phyloP scores from a whole-genome alignment of 2,888 invertebrate species.

The Oscheius sp. region DNA sequence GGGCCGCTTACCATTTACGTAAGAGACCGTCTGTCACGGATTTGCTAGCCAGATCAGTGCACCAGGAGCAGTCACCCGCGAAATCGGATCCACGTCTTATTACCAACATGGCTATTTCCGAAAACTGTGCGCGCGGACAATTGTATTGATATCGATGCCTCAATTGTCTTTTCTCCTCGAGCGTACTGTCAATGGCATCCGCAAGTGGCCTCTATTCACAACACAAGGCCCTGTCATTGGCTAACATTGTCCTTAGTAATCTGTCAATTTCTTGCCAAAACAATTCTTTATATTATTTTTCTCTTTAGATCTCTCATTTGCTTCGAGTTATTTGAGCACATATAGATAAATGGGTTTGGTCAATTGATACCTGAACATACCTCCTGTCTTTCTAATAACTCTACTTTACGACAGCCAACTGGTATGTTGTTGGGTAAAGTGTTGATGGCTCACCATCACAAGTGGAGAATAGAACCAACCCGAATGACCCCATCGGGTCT shows the following conservation, averaged over 20 bases:
- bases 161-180: constrained; percentile 20
- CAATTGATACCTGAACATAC: too few relatives aligned
- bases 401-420: background rate
- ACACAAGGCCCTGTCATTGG: constrained; percentile 23
- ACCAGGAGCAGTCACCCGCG: constrained; percentile 19
- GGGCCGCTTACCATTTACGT: constrained; percentile 18
- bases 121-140: constrained; percentile 13
- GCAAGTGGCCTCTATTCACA: constrained; percentile 26
- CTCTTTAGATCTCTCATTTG: too few relatives aligned
- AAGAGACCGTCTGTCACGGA: constrained; percentile 24
- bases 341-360: too few relatives aligned
- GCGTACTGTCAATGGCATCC: constrained; percentile 11
- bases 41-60: constrained; percentile 20
- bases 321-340: too few relatives aligned
- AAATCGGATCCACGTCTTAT: constrained; percentile 23
- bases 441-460: constrained; percentile 14
- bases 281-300: background rate
- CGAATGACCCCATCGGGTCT: constrained; percentile 29
- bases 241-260: background rate
- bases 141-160: constrained; percentile 13
- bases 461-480: constrained; percentile 29
- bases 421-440: constrained; percentile 11
- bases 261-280: constrained; percentile 14
- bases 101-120: constrained; percentile 22
- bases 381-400: background rate